A percentile compares a stretch with the other conserved stretches of the same genome.
Conservation (phyloP, 2,797 vertebrate species). For the Bovichtus variegatus region DNA sequence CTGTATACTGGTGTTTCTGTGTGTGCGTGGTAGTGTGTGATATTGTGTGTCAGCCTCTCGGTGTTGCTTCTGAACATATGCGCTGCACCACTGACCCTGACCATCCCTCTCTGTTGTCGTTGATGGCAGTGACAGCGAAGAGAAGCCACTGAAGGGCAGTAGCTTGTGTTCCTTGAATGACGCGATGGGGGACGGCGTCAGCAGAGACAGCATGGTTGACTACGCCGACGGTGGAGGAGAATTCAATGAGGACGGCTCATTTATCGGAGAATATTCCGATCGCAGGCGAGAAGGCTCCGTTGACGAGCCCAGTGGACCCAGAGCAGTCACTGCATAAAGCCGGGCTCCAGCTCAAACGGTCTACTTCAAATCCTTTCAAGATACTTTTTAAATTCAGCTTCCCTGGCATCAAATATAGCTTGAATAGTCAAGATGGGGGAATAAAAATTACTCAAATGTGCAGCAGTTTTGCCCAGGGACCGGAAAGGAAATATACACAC, state of each 20-base stretch:
- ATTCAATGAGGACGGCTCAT: conserved; percentile 96
- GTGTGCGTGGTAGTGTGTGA: conserved; percentile 17
- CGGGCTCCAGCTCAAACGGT: conserved; percentile 28
- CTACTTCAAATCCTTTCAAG: conserved; percentile 41
- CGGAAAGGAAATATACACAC: conserved; percentile 11
- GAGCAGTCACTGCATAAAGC: conserved; percentile 54
- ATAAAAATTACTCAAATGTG: conserved; percentile 41
- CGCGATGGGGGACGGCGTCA: conserved; percentile 85
- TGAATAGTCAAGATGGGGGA: conserved; percentile 22
- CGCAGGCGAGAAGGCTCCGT: conserved; percentile 84
- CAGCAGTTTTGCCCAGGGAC: conserved; percentile 18
- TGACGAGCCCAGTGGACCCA: conserved; percentile 68
- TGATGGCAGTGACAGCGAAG: conserved; percentile 87
- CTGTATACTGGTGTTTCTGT: conserved; percentile 13
- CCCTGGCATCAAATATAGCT: conserved; percentile 34
- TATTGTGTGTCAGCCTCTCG: conserved; percentile 11
- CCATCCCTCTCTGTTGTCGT: conserved; percentile 61
- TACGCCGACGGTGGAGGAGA: conserved; percentile 89
- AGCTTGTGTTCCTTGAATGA: conserved; percentile 83
- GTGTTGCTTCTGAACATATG: conserved; percentile 29
- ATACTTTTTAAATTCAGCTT: conserved; percentile 40
- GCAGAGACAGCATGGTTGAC: conserved; percentile 90
- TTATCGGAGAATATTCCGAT: conserved; percentile 93
- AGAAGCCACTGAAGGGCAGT: conserved; percentile 90
- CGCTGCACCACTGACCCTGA: conserved; percentile 50